Conservation (phyloP, 2,797 vertebrate species). For the Schizopygopsis malacanthus region DNA sequence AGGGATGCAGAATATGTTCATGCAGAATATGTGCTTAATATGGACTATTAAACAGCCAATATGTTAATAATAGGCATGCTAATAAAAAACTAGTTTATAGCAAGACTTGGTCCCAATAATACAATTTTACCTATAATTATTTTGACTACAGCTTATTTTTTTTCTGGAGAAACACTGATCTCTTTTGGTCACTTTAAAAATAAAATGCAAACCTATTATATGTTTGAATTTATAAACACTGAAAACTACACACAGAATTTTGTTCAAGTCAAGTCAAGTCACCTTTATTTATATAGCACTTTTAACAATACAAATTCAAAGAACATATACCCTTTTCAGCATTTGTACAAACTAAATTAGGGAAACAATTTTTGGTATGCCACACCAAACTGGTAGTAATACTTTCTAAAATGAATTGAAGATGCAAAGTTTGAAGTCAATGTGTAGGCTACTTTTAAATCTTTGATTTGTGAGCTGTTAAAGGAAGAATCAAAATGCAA, state of each 20-base stretch:
- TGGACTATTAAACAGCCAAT: too few species aligned
- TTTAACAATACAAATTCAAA: background rate
- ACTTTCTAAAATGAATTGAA: background rate
- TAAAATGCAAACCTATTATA: background rate
- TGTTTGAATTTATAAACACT: background rate
- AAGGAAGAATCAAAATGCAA: background rate
- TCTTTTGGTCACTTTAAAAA: slow-evolving; percentile 21
- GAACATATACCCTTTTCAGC: background rate
- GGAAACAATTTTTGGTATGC: background rate
- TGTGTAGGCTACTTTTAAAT: background rate
- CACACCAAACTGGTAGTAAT: background rate
- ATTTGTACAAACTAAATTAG: background rate
- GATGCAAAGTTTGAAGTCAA: background rate
- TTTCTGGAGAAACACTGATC: slow-evolving; percentile 31
- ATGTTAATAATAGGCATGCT: too few species aligned
- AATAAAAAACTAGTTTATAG: too few species aligned
- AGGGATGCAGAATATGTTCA: too few species aligned
- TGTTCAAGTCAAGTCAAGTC: background rate
- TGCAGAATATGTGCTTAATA: too few species aligned
- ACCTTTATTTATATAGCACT: too few species aligned
- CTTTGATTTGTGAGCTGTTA: background rate
- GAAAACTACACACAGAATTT: background rate
- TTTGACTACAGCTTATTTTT: background rate
- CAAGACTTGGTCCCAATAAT: too few species aligned
- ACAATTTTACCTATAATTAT: background rate